These are phyloP conservation scores for Mustela nigripes DNA, from an alignment of 2,113 vertebrate genomes.

Conservation along the genomic window DNA sequence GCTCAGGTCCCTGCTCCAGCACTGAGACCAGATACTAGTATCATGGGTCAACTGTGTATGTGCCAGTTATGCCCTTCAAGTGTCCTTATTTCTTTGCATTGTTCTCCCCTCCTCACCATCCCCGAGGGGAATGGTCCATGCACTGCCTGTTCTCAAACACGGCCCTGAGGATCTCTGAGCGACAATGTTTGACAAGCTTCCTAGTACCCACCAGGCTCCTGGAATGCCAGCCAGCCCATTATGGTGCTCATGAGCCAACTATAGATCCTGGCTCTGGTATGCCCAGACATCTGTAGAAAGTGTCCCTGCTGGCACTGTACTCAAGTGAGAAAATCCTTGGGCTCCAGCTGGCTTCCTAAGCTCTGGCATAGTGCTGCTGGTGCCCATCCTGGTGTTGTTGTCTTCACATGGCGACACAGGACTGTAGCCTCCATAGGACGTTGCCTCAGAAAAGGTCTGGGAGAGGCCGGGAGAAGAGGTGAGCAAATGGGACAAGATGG, in stretches of 20 bases:
- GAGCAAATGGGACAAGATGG: not conserved
- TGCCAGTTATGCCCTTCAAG: not conserved
- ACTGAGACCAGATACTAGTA: not conserved
- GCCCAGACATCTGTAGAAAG: not conserved
- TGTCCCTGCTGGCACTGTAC: not conserved
- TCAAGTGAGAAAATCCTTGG: not conserved
- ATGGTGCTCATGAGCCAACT: not conserved
- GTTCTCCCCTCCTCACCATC: not conserved
- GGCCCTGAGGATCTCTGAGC: not conserved
- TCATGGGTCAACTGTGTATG: not conserved
- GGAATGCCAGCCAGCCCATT: not conserved
- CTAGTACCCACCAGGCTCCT: not conserved
- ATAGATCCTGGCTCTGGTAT: not conserved
- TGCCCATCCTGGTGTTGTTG: not conserved
- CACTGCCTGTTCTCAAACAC: not conserved
- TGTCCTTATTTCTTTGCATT: not conserved
- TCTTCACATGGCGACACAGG: not conserved
- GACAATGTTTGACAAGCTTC: not conserved
- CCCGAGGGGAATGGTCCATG: not conserved
- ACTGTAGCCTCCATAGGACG: not conserved
- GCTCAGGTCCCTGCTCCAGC: not conserved
- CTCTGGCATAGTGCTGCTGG: not conserved
- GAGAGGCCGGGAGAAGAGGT: not conserved
- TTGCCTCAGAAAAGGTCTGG: not conserved
- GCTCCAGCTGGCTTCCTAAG: not conserved